Percentiles rank a stretch among this genome's conserved stretches.
Conservation (phyloP, 2,888 invertebrate species). For the Erynnis tages region DNA sequence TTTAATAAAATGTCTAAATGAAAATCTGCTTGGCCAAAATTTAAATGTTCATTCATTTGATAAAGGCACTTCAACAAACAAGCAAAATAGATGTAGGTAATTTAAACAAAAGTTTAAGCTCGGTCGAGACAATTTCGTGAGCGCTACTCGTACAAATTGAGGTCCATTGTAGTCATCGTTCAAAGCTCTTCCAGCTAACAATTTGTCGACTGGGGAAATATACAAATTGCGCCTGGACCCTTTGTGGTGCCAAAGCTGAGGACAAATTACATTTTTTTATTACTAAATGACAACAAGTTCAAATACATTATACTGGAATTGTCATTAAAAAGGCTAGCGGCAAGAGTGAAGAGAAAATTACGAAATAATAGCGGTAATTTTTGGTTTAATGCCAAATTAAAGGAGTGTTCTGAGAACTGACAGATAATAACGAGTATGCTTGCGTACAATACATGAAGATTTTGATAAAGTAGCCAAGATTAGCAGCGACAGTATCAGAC, state of each 20-base stretch:
- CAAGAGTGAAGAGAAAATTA: not conserved
- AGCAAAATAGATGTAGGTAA: not conserved
- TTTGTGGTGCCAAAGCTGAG: slow-evolving; percentile 1
- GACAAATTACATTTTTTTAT: not conserved
- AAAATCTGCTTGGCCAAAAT: too few relatives aligned
- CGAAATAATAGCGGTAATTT: too few relatives aligned
- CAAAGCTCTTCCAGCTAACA: not conserved
- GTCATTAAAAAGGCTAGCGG: too few relatives aligned
- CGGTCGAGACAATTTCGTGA: slow-evolving; percentile 3
- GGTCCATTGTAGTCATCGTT: slow-evolving; percentile 2
- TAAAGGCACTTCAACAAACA: too few relatives aligned
- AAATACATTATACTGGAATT: not conserved
- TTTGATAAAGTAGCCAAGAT: too few relatives aligned
- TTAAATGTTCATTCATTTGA: too few relatives aligned
- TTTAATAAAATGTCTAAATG: too few relatives aligned
- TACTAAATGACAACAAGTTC: slow-evolving; percentile 3
- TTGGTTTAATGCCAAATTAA: too few relatives aligned
- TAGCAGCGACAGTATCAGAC: too few relatives aligned
- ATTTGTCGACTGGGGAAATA: slow-evolving; percentile 5
- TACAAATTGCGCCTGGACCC: not conserved
- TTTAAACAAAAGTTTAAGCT: not conserved
- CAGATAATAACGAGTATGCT: too few relatives aligned
- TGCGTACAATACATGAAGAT: too few relatives aligned
- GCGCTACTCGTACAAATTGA: slow-evolving; percentile 3
- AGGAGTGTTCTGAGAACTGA: too few relatives aligned